A percentile compares a stretch with the other conserved stretches of the same genome.
Conservation (phyloP, 2,113 vertebrate genomes). For the Menura novaehollandiae region DNA sequence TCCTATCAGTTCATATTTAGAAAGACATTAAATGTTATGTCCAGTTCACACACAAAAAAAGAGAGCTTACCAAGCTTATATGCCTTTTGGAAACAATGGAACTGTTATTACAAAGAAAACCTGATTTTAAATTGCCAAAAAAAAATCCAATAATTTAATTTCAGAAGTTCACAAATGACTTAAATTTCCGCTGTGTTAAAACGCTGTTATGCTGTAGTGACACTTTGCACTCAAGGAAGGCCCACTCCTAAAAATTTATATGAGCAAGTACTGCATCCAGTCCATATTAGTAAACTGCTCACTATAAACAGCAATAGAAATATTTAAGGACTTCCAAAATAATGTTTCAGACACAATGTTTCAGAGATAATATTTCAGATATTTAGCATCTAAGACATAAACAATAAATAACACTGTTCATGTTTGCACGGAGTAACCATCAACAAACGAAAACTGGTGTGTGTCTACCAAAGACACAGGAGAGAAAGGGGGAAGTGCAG, state of each 20-base stretch:
- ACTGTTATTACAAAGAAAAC: not conserved
- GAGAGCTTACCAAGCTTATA: not conserved
- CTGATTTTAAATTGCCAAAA: not conserved
- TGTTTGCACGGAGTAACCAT: not conserved
- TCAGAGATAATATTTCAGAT: not conserved
- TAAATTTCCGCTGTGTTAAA: not conserved
- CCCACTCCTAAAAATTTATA: not conserved
- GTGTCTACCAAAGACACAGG: not conserved
- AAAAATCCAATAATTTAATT: not conserved
- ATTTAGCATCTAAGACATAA: not conserved
- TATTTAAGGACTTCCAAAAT: not conserved
- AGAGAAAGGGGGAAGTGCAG: not conserved
- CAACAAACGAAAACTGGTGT: accelerated
- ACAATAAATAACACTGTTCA: not conserved
- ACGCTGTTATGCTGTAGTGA: not conserved
- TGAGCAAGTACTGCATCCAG: not conserved
- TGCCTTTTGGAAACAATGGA: not conserved
- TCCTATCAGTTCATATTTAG: not conserved
- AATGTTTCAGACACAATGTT: not conserved
- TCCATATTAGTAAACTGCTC: not conserved
- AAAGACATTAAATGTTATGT: not conserved
- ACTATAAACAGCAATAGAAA: not conserved
- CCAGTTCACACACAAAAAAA: not conserved
- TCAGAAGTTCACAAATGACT: not conserved
- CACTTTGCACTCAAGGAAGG: not conserved